Conservation (phyloP, 2,888 invertebrate species). For the Eudemis profundana region DNA sequence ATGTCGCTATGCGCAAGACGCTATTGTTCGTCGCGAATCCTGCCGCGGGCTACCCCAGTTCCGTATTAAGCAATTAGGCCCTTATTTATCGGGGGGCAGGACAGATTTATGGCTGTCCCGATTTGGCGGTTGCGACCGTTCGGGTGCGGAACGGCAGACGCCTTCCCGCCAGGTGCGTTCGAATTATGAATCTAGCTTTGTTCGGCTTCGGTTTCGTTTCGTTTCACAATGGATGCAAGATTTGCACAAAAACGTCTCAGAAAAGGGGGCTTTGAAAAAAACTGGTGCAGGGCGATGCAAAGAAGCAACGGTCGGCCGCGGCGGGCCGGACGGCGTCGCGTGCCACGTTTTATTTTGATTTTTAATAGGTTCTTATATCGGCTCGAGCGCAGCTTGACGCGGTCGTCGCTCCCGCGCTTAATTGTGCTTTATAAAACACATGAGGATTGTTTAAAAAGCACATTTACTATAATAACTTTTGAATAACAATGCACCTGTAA, state of each 20-base stretch:
- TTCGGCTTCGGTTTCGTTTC: slow-evolving; percentile 69
- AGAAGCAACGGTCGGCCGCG: slow-evolving; percentile 51
- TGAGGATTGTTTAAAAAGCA: slow-evolving; percentile 42
- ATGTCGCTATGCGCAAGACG: slow-evolving; percentile 59
- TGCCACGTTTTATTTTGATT: slow-evolving; percentile 66
- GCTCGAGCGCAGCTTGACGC: slow-evolving; percentile 54
- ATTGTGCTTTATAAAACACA: slow-evolving; percentile 48
- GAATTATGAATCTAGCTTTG: slow-evolving; percentile 68
- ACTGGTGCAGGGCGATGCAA: slow-evolving; percentile 65
- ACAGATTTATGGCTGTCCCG: slow-evolving; percentile 67
- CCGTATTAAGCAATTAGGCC: slow-evolving; percentile 70
- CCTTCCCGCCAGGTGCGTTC: slow-evolving; percentile 79
- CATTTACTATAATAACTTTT: slow-evolving; percentile 47
- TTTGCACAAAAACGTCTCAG: slow-evolving; percentile 81
- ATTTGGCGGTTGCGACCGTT: slow-evolving; percentile 64
- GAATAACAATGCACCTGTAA: slow-evolving; percentile 45
- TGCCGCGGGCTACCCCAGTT: slow-evolving; percentile 58
- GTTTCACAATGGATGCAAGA: slow-evolving; percentile 76
- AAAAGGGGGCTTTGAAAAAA: slow-evolving; percentile 65
- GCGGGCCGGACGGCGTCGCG: slow-evolving; percentile 68
- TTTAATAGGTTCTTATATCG: slow-evolving; percentile 63
- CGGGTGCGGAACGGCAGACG: slow-evolving; percentile 50
- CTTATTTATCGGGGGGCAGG: slow-evolving; percentile 71
- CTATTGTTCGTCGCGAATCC: slow-evolving; percentile 66
- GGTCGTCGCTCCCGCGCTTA: slow-evolving; percentile 43